Percentiles rank a stretch among this genome's conserved stretches.
Evolutionary conservation across 1,140 invertebrate genomes (phyloP).

Genomic region (Caligus rogercresseyi): DNA sequence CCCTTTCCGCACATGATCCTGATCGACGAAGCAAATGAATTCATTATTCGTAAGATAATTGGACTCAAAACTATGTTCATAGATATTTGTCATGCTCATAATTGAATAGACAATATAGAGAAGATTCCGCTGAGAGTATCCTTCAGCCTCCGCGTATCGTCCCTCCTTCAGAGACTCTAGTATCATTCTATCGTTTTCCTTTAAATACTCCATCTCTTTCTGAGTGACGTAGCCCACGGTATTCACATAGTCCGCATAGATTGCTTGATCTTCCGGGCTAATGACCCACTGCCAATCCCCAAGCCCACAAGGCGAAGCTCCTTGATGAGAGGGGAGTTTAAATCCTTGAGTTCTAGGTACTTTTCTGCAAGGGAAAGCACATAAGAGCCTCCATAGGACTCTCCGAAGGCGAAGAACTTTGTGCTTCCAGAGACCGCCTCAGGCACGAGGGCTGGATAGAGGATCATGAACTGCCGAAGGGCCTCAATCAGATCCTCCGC

Average conservation of each 20-base stretch:
- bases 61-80: not conserved
- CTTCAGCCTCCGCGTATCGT: not conserved
- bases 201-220: not conserved
- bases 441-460: slow-evolving; percentile 24
- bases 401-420: slow-evolving; percentile 24
- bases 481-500: slow-evolving; percentile 31
- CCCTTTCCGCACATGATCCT: slow-evolving; percentile 39
- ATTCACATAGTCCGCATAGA: not conserved
- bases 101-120: not conserved
- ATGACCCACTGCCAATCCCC: slow-evolving; percentile 7
- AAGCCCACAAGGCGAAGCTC: not conserved
- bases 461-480: slow-evolving; percentile 30
- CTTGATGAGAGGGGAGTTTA: not conserved
- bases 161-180: not conserved
- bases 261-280: not conserved
- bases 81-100: slow-evolving; percentile 13
- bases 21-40: slow-evolving; percentile 28
- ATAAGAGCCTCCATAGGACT: slow-evolving; percentile 26
- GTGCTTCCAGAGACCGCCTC: not conserved
- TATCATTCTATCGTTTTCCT: not conserved
- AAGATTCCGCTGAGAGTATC: not conserved
- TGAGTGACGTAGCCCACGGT: slow-evolving; percentile 1
- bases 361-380: not conserved
- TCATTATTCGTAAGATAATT: slow-evolving; percentile 11
- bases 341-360: not conserved